phyloP scores from a whole-genome alignment of 2,797 vertebrate genomes.

The Pteronotus mesoamericanus region DNA sequence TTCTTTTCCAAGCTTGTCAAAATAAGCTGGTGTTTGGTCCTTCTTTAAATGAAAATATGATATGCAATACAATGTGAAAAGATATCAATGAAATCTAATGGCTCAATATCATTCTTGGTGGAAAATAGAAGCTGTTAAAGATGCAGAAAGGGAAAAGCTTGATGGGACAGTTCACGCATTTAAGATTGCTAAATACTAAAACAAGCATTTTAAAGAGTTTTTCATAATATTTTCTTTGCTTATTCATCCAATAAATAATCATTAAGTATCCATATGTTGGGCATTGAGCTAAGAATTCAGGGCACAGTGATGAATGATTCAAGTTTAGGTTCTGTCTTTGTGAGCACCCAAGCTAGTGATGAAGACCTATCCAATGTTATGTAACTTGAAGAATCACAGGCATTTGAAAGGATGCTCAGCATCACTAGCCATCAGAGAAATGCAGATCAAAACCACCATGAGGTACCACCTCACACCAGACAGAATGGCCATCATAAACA shows the following conservation, averaged over 20 bases:
- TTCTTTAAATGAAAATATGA: conserved; percentile 59
- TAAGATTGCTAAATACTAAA: accelerated
- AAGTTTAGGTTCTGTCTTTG: not conserved
- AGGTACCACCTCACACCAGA: no score
- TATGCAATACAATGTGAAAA: not conserved
- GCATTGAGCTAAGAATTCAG: no score
- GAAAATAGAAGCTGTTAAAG: not conserved
- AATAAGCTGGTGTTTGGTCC: conserved; percentile 10
- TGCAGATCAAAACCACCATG: no score
- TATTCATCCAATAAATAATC: no score
- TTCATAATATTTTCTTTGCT: no score
- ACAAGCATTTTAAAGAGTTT: not conserved
- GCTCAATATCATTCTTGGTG: not conserved
- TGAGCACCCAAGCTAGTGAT: accelerated
- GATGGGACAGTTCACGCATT: not conserved
- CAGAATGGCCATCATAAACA: no score
- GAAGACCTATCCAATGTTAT: accelerated
- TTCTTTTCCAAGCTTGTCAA: conserved; percentile 75
- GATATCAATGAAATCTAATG: conserved; percentile 37
- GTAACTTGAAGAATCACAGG: no score
- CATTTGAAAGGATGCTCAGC: no score
- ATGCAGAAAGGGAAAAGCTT: not conserved
- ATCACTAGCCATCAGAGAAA: no score
- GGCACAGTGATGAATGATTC: accelerated
- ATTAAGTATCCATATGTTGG: accelerated